These are phyloP conservation scores for Chrysemys picta DNA, from an alignment of 2,113 vertebrate genomes.

Conservation along the genomic window DNA sequence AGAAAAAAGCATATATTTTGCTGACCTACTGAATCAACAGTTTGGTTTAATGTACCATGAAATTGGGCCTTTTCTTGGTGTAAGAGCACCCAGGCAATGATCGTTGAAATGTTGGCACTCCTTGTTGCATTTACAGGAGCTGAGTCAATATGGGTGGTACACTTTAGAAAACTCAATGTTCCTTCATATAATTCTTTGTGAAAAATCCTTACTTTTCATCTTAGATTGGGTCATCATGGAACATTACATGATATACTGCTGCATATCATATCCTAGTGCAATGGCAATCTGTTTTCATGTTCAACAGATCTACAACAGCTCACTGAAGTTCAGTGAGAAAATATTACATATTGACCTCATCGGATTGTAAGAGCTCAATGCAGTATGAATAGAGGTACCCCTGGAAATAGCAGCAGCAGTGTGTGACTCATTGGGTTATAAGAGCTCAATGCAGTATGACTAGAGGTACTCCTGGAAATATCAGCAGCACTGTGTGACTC, in stretches of 20 bases:
- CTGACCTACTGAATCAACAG: not conserved
- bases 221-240: not conserved
- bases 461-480: too few species aligned
- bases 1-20: not conserved
- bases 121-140: not conserved
- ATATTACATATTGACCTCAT: not conserved
- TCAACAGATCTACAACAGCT: not conserved
- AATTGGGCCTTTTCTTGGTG: not conserved
- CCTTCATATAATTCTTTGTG: not conserved
- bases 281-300: not conserved
- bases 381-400: not conserved
- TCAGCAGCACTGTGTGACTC: not conserved
- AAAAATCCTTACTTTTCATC: not conserved
- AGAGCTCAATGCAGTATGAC: too few species aligned
- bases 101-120: not conserved
- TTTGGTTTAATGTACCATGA: not conserved
- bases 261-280: not conserved
- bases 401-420: not conserved
- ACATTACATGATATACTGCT: not conserved
- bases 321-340: not conserved
- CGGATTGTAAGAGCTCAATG: not conserved
- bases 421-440: not conserved
- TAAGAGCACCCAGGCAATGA: not conserved
- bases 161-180: not conserved
- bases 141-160: not conserved